Base-by-base conservation (phyloP, 2,888 invertebrate genomes). In the Mesoligia furuncula region DNA sequence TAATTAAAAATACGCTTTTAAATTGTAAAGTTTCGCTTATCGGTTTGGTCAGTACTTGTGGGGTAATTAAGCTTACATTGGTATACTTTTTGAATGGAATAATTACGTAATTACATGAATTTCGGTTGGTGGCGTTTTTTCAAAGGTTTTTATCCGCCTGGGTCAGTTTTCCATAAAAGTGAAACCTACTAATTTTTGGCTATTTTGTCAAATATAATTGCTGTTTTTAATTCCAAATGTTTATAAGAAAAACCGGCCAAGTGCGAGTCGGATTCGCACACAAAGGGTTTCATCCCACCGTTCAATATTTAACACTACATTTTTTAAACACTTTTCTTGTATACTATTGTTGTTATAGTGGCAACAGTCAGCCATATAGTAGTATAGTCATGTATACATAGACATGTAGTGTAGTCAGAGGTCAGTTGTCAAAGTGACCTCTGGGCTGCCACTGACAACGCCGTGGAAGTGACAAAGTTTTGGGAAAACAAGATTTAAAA, bases 1-100 rank as follows among this genome's bases (percentile, higher is more conserved):
- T 65, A 57, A 59, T 80, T 61, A 27, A 83, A 77, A 78, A 51
- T 61, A 15, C 4, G 13, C 20, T 27, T 45, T 61, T 2, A 68
- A 51, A 54, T 68, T 54, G n/a, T 48, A 24, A 54, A 9, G 31
- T 24, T 66, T 17, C 1, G 17, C 15, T 17, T 31, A 54, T 31
- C 48, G 27, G 27, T 45, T 45, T 48, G 31, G 17, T 39, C 51
- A n/a, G n/a, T n/a, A n/a, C n/a, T n/a, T n/a, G n/a, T n/a, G n/a
- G n/a, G n/a, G n/a, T 54, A 31, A 31, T 31, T 31, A 57, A 81
- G 7, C 4, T 17, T 9, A 24, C 3, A 31, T 64, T 48, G 27
- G 11, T n/a, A 51, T 31, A 17, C 5, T 36, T 62, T 79, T n/a
- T 39, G 24, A 57, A 17, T 7, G 8, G 5, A 48, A 80, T 59